Evolutionary conservation across 2,888 invertebrate species (phyloP), one percentile per base, ranked within the genome.

Genomic region (Cataglyphis altisquamis): DNA sequence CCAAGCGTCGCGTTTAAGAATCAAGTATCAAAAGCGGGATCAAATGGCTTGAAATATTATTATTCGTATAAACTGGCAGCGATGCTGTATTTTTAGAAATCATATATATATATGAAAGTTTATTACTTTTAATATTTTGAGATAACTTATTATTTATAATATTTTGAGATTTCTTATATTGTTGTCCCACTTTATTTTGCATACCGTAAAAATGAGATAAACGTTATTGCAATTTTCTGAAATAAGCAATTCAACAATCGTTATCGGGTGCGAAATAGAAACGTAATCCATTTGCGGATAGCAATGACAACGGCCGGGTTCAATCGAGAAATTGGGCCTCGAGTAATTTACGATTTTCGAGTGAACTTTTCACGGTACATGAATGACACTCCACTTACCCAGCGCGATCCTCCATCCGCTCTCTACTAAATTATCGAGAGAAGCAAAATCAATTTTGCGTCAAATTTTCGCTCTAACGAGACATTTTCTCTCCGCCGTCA

Each of bases 271-370:
- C 18, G 45, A 36, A 60, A 80, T 72, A n/a, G 39, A 80, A 70
- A 80, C 21, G 48, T 70, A 70, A 80, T 70, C 70, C 12, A 48
- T 70, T 80, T 45, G 70, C 3, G 55, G 57, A 68, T 29, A 41
- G 18, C 60, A 8, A 18, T 45, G 60, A 60, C 32, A 57, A 60
- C 39, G 45, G 12, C 55, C 29, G 4, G 9, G 15, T 21, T 81
- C 25, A n/a, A 57, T 64, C 48, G 60, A 52, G 36, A 88, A 86
- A 92, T 92, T 90, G 88, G 75, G 82, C 86, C 83, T 81, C 88
- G 88, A 87, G 87, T 91, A 92, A 91, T 91, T 91, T 86, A 85
- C 32, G 21, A 75, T 57, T 55, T 64, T 78, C 60, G 41, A 36
- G 60, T 67, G 55, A 18, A 21, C 41, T 83, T 83, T 66, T 70